Evolutionary conservation across 1,140 invertebrate genomes (phyloP), one percentile per base, ranked within the genome.

Genomic region (Gonatopus flavifemur): DNA sequence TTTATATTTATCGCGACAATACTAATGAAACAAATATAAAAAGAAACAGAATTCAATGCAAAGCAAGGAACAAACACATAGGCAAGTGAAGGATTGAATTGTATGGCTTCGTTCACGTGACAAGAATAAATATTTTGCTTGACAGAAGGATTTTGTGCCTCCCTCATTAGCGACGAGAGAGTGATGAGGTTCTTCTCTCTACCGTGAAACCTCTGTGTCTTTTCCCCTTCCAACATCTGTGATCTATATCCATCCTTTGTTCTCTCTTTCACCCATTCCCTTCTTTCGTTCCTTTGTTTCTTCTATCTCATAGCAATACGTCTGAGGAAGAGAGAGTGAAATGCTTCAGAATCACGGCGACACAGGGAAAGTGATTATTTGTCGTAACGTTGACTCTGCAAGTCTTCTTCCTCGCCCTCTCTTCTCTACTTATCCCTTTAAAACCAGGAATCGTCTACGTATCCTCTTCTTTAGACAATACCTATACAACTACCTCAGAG

Each of bases 101-200:
- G 31, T 40, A 19, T 16, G 20, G 10, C 12, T 12, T 41, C 30
- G 20, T 21, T 52, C 33, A 18, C 40, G 47, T 42, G 38, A 43
- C 35, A 50, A 57, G 52, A 57, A 47, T 59, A 59, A 59, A 52
- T 45, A 40, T 57, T 50, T 55, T 38, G 40, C 35, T 38, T 40
- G 48, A 51, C 32, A 39, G 54, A 42, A 43, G 50, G 19, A 46
- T 45, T 41, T 49, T 48, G 56, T 36, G 40, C 35, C 44, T 20
- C 25, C 28, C 43, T 48, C 40, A 41, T 48, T 48, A 48, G 47
- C 16, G 43, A 15, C 38, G 25, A 42, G 12, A 25, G 40, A 33
- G 13, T 19, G 40, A 10, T 20, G 37, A 30, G 22, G 30, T 36
- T 4, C 13, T 20, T 15, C 16, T n/a, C 16, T 2, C 3, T 22